Base-by-base conservation (phyloP, 2,113 vertebrate species). In the Dipodomys merriami region DNA sequence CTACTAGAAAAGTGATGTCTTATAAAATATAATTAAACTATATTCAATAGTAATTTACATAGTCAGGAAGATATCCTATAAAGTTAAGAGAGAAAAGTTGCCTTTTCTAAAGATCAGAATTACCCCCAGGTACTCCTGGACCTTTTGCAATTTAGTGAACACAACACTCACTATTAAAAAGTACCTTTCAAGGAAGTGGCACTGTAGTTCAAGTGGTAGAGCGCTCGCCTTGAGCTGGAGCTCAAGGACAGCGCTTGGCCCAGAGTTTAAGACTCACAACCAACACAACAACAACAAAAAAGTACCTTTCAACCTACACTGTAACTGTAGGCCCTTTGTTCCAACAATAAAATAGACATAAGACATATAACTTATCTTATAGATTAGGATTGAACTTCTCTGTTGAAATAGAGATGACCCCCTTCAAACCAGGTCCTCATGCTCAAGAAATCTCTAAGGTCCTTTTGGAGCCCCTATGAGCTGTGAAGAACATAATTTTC, bases 1-100 rank as follows among this genome's bases (percentile, higher is more conserved):
- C 49, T 53, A 53, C 71, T 57, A 64, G n/a, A 53, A 76, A 91
- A 76, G 53, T 62, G 60, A 73, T 62, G 19, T 87, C 87, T 93
- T 69, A 84, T 57, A 65, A 76, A 76, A 29, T 49, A 35, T 7
- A 73, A 3, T 67, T 11, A 53, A 69, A 91, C 27, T 25, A 0
- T 30, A 35, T 22, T 13, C 72, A n/a, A 76, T 16, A 62, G 15
- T 57, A 74, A 68, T 83, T 74, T 90, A 85, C 19, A 30, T 11
- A 93, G 77, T 86, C 29, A 46, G 19, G 29, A 78, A 30, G 80
- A 8, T 30, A 12, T 30, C 4, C 8, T 39, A 6, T 57, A 20
- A 1, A 65, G 57, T 13, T 53, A 53, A 53, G 49, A 53, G 49
- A 53, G 12, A 9, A 53, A 13, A 53, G 49, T 53, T 53, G 49